phyloP scores from a whole-genome alignment of 2,888 invertebrate genomes.

The Dinocampus coccinellae region DNA sequence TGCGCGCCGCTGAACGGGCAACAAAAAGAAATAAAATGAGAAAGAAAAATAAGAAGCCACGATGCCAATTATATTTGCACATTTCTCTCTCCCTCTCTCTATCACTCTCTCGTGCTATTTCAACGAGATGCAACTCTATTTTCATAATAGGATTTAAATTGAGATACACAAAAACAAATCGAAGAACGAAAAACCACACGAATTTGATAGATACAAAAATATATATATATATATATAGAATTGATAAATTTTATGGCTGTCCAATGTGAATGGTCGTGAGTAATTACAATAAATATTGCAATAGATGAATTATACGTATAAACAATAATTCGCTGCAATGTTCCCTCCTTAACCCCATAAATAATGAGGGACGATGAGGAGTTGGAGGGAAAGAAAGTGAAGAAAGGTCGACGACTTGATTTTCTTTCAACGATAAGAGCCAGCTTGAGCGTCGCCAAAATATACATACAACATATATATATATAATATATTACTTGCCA shows the following conservation, averaged over 20 bases:
- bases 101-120: no score
- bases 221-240: slow-evolving; percentile 10
- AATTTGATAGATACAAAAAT: no score
- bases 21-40: slow-evolving; percentile 46
- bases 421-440: slow-evolving; percentile 28
- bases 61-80: slow-evolving; percentile 29
- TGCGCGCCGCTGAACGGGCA: slow-evolving; percentile 56
- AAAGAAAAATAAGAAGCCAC: slow-evolving; percentile 30
- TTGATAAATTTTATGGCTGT: slow-evolving; percentile 19
- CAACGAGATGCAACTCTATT: slow-evolving; percentile 16
- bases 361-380: slow-evolving; percentile 28
- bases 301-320: slow-evolving; percentile 38
- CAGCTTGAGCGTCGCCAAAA: slow-evolving; percentile 6
- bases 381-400: slow-evolving; percentile 26
- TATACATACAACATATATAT: slow-evolving; percentile 8
- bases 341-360: no score
- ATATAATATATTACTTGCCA: not conserved
- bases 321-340: slow-evolving; percentile 1
- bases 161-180: not conserved
- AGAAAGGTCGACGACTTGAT: slow-evolving; percentile 45
- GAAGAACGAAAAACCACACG: no score
- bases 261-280: slow-evolving; percentile 35
- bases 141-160: slow-evolving; percentile 10
- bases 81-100: slow-evolving; percentile 3
- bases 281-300: slow-evolving; percentile 31